These are phyloP conservation scores for Shinisaurus crocodilurus DNA, from an alignment of 2,113 vertebrate genomes.

Conservation along the genomic window DNA sequence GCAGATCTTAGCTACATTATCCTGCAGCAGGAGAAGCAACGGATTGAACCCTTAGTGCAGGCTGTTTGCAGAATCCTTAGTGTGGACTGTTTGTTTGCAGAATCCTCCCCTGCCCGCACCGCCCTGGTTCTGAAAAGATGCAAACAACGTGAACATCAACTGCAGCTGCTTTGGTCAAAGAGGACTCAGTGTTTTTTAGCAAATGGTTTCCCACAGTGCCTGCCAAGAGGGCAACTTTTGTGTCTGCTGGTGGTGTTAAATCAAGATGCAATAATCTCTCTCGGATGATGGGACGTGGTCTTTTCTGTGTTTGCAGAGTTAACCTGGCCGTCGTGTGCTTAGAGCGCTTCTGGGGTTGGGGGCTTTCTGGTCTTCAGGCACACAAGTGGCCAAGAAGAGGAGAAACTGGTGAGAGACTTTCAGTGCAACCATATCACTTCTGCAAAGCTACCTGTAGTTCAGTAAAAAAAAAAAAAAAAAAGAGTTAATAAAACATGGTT, in stretches of 20 bases:
- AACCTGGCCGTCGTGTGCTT: not conserved
- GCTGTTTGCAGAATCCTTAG: fast-evolving
- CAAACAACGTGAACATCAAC: fast-evolving
- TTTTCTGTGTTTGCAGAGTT: not conserved
- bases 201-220: not conserved
- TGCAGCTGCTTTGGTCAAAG: fast-evolving
- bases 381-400: fast-evolving
- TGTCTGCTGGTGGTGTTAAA: not conserved
- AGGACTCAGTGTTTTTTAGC: not conserved
- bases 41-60: fast-evolving
- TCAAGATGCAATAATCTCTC: not conserved
- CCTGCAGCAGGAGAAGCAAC: not conserved
- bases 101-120: too few relatives aligned
- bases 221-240: not conserved
- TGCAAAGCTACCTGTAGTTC: not conserved
- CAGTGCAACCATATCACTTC: fast-evolving
- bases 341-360: fast-evolving
- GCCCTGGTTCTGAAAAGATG: not conserved
- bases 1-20: not conserved
- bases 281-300: not conserved
- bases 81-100: too few relatives aligned
- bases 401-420: fast-evolving
- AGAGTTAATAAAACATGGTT: not conserved
- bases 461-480: not conserved
- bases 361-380: not conserved